A percentile compares a stretch with the other conserved stretches of the same genome.
These are phyloP conservation scores for Tetrax tetrax DNA, from an alignment of 2,113 vertebrate species.

Conservation along the genomic window DNA sequence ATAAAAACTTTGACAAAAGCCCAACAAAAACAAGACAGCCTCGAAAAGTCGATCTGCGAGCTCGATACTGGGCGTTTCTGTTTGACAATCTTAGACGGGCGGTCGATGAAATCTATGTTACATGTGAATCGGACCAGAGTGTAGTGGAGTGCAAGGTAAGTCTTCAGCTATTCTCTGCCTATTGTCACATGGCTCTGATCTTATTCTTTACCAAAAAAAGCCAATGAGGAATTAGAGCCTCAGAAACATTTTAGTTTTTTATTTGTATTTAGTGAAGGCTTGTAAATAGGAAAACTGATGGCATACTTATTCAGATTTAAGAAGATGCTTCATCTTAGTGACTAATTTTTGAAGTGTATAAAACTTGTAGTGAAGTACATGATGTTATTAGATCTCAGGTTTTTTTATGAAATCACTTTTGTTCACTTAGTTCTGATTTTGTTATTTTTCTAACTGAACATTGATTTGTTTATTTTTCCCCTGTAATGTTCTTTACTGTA, in stretches of 20 bases:
- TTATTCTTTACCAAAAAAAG: neutral
- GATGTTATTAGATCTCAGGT: neutral
- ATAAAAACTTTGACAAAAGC: slow-evolving; percentile 93
- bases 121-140: slow-evolving; percentile 97
- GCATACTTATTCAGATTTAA: neutral
- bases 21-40: slow-evolving; percentile 91
- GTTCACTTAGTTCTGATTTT: neutral
- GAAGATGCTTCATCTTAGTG: neutral
- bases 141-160: slow-evolving; percentile 97
- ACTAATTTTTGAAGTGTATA: neutral
- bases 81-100: slow-evolving; percentile 96
- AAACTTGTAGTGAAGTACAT: neutral
- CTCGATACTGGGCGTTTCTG: slow-evolving; percentile 98
- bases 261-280: neutral
- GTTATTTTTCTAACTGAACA: neutral
- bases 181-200: fast-evolving
- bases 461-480: neutral
- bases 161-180: neutral
- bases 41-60: slow-evolving; percentile 92
- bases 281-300: neutral
- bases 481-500: slow-evolving; percentile 28
- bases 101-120: slow-evolving; percentile 97
- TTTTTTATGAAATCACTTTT: neutral
- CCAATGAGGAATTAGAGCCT: neutral
- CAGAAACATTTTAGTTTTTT: neutral